Evolutionary conservation across 2,888 invertebrate genomes (phyloP), one percentile per base, ranked within the genome.

Genomic region (Nomada fabriciana): DNA sequence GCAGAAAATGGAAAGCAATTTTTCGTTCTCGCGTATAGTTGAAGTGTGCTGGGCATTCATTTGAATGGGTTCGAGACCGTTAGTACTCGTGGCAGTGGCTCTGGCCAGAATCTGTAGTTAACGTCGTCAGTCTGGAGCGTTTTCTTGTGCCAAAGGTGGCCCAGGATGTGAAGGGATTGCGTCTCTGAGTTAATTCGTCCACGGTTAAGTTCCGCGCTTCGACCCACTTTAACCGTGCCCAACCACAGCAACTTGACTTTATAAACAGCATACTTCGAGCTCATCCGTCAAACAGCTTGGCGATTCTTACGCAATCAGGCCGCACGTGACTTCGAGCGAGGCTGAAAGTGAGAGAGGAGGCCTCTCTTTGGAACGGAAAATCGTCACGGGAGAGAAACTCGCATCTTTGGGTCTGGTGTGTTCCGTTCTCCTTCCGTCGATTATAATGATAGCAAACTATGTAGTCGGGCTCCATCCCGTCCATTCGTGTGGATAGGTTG

Each of bases 271-370:
- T 75, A 80, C 86, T 89, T 89, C 85, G 82, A 86, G 82, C 82
- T 89, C 87, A 84, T 89, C 88, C 81, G 79, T 80, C 77, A 84
- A 83, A 80, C 53, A 67, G 80, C 72, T 47, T 64, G 23, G 79
- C 43, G 18, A 67, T 60, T 61, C 55, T 92, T 91, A 88, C 86
- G 87, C 87, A 92, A 92, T 88, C 81, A 80, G 78, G 89, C 86
- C 87, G 90, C 90, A 92, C 89, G 91, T 90, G 91, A 90, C 89
- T 76, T n/a, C 47, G 55, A 88, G 79, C 88, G 87, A 87, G 87
- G 86, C 87, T 90, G 92, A 92, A 93, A 93, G 93, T 92, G 92
- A 93, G 91, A 92, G 91, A 92, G 92, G 91, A 84, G 84, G 87
- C 87, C 86, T 84, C 85, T 89, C 79, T 72, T 36, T 36, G 36